Base-by-base conservation (phyloP, 1,140 invertebrate genomes). In the Lepidurus couesii region DNA sequence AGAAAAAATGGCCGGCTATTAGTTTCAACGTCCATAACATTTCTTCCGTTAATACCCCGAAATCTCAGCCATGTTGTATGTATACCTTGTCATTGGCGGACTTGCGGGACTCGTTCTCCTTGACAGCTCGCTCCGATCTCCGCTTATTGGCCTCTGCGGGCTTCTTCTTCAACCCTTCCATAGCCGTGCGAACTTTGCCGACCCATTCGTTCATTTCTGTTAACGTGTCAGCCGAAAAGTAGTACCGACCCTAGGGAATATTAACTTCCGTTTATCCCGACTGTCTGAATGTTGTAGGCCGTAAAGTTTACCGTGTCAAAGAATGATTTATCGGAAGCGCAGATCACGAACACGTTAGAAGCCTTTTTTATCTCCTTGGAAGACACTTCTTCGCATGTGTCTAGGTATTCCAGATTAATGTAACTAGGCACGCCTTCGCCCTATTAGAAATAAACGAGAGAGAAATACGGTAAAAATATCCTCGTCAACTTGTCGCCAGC, bases 171-270 rank as follows among this genome's bases (percentile, higher is more conserved):
- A 80, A 47, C 10, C 45, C 16, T 73, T 80, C 78, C 78, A 83
- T 83, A 43, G 79, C 82, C n/a, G 26, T 24, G 47, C 85, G 83
- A 76, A 89, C 86, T 79, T 85, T 84, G 44, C 81, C 81, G 13
- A 88, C 82, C 89, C 89, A 89, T 65, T 86, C 84, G 24, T 83
- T 83, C 87, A 89, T 88, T 80, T 87, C 86, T 7, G 82, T 81
- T 21, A 84, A 79, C 53, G 82, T 85, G 7, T 84, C 83, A 21
- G 86, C 86, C 75, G 87, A 83, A 81, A 89, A 85, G 75, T 89
- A 82, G 80, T 85, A 81, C 16, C 83, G 81, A 73, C 81, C 81
- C 82, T 84, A 78, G 42, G 82, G 78, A 65, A 43, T 44, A 65
- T 13, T 65, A 65, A 65, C 53, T 65, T 65, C 53, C 53, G 21